Evolutionary conservation across 2,888 invertebrate species (phyloP).

Genomic region (Drosophila paramelanica): DNA sequence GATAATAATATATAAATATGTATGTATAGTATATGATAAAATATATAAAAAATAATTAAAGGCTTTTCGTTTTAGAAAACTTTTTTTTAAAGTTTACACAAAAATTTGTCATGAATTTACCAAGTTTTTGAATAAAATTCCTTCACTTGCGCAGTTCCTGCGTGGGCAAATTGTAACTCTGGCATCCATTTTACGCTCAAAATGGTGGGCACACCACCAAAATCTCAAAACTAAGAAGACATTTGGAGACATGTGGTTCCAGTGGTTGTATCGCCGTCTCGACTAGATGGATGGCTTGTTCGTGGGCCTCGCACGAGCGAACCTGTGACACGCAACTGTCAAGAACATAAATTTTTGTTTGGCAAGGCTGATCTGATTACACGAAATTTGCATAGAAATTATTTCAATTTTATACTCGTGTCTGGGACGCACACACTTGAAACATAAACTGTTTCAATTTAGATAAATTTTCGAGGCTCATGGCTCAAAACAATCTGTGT

Average conservation of each 20-base stretch:
- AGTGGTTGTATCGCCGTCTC: constrained; percentile 6
- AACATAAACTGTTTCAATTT: constrained; percentile 68
- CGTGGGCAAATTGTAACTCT: neutral
- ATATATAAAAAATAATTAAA: too few species aligned
- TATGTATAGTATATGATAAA: too few species aligned
- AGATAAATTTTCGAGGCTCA: constrained; percentile 48
- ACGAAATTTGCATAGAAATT: constrained; percentile 74
- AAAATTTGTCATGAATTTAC: neutral
- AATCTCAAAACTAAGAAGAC: constrained; percentile 11
- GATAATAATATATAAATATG: too few species aligned
- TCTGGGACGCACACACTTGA: constrained; percentile 35
- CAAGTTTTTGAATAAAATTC: neutral
- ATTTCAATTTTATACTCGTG: constrained; percentile 55
- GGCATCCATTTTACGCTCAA: neutral
- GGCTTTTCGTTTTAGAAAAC: neutral
- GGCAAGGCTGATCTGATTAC: constrained; percentile 65
- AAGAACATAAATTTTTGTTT: constrained; percentile 54
- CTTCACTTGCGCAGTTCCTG: neutral
- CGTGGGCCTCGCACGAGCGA: constrained; percentile 7
- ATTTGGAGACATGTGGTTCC: constrained; percentile 31
- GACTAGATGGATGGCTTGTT: neutral
- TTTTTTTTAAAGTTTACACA: neutral
- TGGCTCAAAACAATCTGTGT: constrained; percentile 14
- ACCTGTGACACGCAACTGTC: constrained; percentile 62
- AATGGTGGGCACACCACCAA: constrained; percentile 1